These are phyloP conservation scores for Anhinga rufa DNA, from an alignment of 2,113 vertebrate species.

Conservation along the genomic window DNA sequence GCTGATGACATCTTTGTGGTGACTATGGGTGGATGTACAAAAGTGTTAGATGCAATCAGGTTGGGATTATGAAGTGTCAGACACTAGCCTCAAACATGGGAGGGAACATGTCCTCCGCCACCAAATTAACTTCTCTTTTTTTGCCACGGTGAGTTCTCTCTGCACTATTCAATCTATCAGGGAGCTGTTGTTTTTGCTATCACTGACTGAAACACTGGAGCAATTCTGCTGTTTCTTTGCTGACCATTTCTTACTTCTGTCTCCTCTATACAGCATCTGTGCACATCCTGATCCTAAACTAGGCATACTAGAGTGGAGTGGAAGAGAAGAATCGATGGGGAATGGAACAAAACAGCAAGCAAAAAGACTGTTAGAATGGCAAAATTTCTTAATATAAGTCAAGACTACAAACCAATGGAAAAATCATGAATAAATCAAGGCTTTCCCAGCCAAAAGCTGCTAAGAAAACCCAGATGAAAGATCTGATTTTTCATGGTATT, in stretches of 20 bases:
- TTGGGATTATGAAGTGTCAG: not conserved
- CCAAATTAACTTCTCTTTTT: not conserved
- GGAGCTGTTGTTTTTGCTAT: not conserved
- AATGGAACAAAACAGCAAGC: not conserved
- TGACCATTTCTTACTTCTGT: not conserved
- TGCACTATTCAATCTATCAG: not conserved
- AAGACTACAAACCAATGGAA: not conserved
- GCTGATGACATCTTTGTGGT: not conserved
- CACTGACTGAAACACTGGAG: not conserved
- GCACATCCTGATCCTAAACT: not conserved
- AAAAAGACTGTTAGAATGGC: not conserved
- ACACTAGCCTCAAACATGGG: not conserved
- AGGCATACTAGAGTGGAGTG: not conserved
- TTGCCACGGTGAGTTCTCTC: not conserved
- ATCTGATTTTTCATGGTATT: not conserved
- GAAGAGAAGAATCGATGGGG: not conserved
- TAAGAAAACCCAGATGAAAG: not conserved
- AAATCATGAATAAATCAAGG: not conserved
- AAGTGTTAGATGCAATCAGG: not conserved
- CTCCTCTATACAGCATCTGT: not conserved
- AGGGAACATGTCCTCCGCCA: not conserved
- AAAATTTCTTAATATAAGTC: not conserved
- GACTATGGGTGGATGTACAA: not conserved
- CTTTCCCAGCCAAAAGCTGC: not conserved
- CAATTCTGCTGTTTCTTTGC: not conserved